A percentile compares a stretch with the other conserved stretches of the same genome.
phyloP scores from a whole-genome alignment of 2,888 invertebrate species.

The Dryobota labecula region DNA sequence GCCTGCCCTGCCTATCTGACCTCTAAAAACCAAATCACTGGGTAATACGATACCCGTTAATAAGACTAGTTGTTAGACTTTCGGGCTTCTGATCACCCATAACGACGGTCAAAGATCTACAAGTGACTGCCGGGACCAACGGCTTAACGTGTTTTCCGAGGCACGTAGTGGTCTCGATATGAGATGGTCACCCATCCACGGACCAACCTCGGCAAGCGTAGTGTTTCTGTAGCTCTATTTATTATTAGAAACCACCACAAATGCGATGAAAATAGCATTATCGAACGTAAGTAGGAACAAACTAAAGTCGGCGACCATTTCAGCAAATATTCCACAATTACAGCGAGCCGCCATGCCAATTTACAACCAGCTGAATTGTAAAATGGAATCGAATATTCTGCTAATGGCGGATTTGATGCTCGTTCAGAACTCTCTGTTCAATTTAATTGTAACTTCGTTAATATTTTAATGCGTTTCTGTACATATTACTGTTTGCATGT shows the following conservation, averaged over 20 bases:
- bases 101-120: too few species aligned
- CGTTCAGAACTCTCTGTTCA: conserved; percentile 15
- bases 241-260: background rate
- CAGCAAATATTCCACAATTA: conserved; percentile 41
- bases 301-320: conserved; percentile 10
- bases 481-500: background rate
- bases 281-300: background rate
- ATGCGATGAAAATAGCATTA: background rate
- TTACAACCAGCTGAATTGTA: conserved; percentile 35
- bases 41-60: too few species aligned
- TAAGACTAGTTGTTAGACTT: too few species aligned
- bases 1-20: too few species aligned
- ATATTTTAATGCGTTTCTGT: background rate
- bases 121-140: too few species aligned
- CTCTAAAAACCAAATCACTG: too few species aligned
- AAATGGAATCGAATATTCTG: conserved; percentile 49
- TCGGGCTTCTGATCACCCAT: too few species aligned
- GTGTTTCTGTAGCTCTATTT: background rate
- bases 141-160: too few species aligned
- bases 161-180: too few species aligned
- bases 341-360: conserved; percentile 39
- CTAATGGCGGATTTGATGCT: conserved; percentile 42
- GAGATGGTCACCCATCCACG: too few species aligned
- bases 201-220: too few species aligned
- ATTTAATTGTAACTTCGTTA: conserved; percentile 1